phyloP scores from a whole-genome alignment of 2,888 invertebrate genomes.

The Calephelis perditalis region DNA sequence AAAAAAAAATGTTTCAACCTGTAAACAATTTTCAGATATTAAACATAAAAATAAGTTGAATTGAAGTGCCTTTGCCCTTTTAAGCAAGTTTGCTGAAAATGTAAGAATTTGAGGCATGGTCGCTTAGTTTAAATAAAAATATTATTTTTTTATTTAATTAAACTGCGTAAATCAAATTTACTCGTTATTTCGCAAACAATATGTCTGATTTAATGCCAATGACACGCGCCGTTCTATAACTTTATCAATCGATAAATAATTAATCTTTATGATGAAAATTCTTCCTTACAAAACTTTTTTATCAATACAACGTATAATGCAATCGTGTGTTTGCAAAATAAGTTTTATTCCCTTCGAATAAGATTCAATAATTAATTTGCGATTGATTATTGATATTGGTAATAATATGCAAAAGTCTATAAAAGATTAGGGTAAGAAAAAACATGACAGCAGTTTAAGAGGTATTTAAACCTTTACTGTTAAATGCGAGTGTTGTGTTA shows the following conservation, averaged over 20 bases:
- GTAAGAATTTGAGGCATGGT: too few relatives aligned
- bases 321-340: not conserved
- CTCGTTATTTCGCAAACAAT: constrained; percentile 15
- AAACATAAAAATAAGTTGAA: too few relatives aligned
- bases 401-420: constrained; percentile 17
- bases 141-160: not conserved
- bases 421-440: constrained; percentile 19
- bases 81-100: too few relatives aligned
- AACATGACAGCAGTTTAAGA: constrained; percentile 3
- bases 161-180: constrained; percentile 5
- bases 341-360: constrained; percentile 9
- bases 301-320: constrained; percentile 13
- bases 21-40: too few relatives aligned
- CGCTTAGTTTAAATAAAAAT: too few relatives aligned
- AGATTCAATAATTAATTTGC: not conserved
- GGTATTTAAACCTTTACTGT: constrained; percentile 15
- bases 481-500: constrained; percentile 19
- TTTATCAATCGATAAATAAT: constrained; percentile 27
- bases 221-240: constrained; percentile 10
- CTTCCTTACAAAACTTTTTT: constrained; percentile 20
- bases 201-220: constrained; percentile 16
- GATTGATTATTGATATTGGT: constrained; percentile 1
- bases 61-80: too few relatives aligned
- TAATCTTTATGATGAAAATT: constrained; percentile 24
- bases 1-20: too few relatives aligned